Evolutionary conservation across 1,140 invertebrate species (phyloP), one percentile per base, ranked within the genome.

Genomic region (Prorops nasuta): DNA sequence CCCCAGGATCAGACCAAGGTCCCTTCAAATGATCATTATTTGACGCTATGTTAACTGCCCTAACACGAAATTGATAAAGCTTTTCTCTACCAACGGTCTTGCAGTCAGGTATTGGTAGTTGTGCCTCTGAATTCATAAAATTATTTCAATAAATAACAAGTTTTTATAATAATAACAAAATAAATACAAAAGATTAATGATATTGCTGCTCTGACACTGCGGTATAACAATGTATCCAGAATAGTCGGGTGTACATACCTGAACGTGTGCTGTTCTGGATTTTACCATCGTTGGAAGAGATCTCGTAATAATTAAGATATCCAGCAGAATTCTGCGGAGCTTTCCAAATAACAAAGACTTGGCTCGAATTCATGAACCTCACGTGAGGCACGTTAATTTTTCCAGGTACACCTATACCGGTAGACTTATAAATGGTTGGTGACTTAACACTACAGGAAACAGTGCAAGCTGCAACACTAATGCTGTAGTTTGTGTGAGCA

Each of bases 401-500:
- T 22, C 80, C 80, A 2, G 86, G 86, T 22, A 69, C 56, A 47
- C 86, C 86, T 49, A 87, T 84, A 38, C 77, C 71, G 10, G 86
- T 88, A 24, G 72, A 59, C 1, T 80, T 63, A 45, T 63, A 60
- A 39, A 83, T 67, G 1, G 67, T 56, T 40, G 65, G 49, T 12
- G 82, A 81, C 34, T 64, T 49, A 0, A 69, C 56, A 9, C 86
- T 88, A 58, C 85, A 87, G 12, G 82, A 69, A 32, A 85, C 83
- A 12, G 86, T 88, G 64, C 90, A 92, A 4, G 90, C 88, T 20
- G 77, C 63, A 1, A 91, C 80, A 16, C 72, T 72, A 6, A 91
- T 76, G 1, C 79, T 81, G 63, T 92, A 92, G 44, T 83, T 82
- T 3, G 78, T 81, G 54, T 84, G 54, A 0, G 73, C 52, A 10